Evolutionary conservation across 2,113 vertebrate genomes (phyloP).

Genomic region (Rostratula benghalensis): DNA sequence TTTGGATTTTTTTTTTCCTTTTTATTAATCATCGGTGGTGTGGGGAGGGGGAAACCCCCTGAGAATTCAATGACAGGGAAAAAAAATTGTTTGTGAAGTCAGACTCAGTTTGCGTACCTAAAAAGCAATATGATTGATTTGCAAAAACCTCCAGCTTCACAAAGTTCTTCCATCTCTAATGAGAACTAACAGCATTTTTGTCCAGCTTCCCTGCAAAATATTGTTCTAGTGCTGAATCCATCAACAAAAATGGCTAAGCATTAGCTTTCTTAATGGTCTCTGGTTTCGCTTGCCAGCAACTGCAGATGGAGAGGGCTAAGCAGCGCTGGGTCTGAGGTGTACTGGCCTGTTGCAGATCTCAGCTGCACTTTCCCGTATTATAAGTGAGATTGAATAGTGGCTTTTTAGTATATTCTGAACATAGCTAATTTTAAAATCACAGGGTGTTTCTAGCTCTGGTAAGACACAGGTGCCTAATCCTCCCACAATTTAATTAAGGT

Average conservation of each 20-base stretch:
- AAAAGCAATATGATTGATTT: conserved; percentile 69
- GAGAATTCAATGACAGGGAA: conserved; percentile 52
- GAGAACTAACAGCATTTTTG: conserved; percentile 68
- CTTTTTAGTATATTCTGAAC: neutral
- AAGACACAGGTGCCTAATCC: neutral
- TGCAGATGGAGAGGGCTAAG: conserved; percentile 62
- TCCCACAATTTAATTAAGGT: neutral
- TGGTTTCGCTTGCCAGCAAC: conserved; percentile 60
- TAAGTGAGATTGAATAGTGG: neutral
- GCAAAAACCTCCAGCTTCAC: conserved; percentile 65
- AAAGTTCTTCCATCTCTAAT: conserved; percentile 67
- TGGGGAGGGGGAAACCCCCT: conserved; percentile 21
- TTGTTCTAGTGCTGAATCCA: conserved; percentile 68
- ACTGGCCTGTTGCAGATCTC: conserved; percentile 24
- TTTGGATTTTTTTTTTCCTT: neutral
- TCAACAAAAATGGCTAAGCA: conserved; percentile 70
- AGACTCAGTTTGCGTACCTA: conserved; percentile 61
- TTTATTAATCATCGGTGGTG: conserved; percentile 42
- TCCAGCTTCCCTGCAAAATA: conserved; percentile 68
- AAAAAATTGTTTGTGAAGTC: conserved; percentile 63
- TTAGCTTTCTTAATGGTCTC: conserved; percentile 68
- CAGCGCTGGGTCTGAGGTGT: neutral
- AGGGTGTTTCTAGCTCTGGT: neutral
- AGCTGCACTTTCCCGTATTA: conserved; percentile 18
- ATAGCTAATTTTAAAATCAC: neutral